Evolutionary conservation across 2,888 invertebrate species (phyloP).

Genomic region (Toxonevra muliebris): DNA sequence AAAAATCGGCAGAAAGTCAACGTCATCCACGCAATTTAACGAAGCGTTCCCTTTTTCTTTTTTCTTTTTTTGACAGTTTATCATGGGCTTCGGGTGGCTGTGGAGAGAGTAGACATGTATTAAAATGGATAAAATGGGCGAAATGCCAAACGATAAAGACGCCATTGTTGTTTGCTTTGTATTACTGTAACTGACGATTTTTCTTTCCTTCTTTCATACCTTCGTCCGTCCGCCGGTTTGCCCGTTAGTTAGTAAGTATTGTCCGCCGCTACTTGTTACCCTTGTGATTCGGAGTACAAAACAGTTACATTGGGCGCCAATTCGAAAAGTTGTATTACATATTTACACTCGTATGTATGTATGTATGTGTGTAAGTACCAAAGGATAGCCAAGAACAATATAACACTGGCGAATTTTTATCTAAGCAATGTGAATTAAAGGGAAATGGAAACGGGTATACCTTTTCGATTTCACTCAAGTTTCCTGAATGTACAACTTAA

Average conservation of each 20-base stretch:
- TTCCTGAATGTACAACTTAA: too few species aligned
- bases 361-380: too few species aligned
- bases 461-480: too few species aligned
- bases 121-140: constrained; percentile 58
- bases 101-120: constrained; percentile 35
- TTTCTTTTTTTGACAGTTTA: too few species aligned
- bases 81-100: not conserved
- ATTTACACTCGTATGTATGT: too few species aligned
- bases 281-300: constrained; percentile 12
- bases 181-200: constrained; percentile 49
- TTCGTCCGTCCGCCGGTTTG: not conserved
- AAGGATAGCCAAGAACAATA: too few species aligned
- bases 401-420: too few species aligned
- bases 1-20: not conserved
- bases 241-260: constrained; percentile 15
- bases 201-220: not conserved
- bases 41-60: not conserved
- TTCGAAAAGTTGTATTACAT: too few species aligned
- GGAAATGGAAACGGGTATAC: too few species aligned
- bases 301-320: too few species aligned
- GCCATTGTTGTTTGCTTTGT: constrained; percentile 52
- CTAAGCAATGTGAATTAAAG: too few species aligned
- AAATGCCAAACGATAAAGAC: constrained; percentile 58
- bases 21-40: constrained; percentile 21
- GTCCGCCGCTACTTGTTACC: constrained; percentile 44